Conservation (phyloP, 2,888 invertebrate species). For the Thyatira batis region DNA sequence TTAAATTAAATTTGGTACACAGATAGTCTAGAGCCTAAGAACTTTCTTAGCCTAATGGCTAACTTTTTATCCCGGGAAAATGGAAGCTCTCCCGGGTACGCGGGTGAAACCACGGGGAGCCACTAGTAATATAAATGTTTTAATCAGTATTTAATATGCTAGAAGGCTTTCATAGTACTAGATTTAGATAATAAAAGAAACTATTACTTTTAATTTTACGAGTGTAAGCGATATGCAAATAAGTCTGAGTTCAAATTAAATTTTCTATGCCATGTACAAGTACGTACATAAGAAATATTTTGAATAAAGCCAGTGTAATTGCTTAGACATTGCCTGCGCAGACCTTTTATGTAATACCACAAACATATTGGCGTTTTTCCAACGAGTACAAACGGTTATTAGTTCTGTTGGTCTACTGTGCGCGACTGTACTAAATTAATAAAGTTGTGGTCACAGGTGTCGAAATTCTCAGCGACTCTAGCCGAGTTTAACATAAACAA, state of each 20-base stretch:
- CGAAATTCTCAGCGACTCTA: conserved; percentile 15
- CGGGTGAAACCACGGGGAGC: too few species aligned
- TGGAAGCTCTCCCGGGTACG: too few species aligned
- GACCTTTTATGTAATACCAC: not conserved
- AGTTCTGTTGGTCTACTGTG: conserved; percentile 4
- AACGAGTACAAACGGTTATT: conserved; percentile 12
- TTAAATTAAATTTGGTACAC: too few species aligned
- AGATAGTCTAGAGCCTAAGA: too few species aligned
- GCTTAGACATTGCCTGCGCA: not conserved
- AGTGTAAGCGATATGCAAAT: not conserved
- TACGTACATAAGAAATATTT: too few species aligned
- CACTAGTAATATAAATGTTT: too few species aligned
- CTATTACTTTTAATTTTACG: not conserved
- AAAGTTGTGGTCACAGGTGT: conserved; percentile 27
- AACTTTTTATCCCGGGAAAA: too few species aligned
- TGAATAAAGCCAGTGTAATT: not conserved
- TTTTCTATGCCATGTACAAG: too few species aligned
- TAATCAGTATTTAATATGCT: not conserved
- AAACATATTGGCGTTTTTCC: conserved; percentile 6
- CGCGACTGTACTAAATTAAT: conserved; percentile 21
- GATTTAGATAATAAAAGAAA: not conserved
- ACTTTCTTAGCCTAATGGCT: too few species aligned
- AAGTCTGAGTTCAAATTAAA: not conserved
- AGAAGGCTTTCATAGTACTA: not conserved
- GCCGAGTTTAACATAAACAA: conserved; percentile 25